Base-by-base conservation (phyloP, 1,140 invertebrate species). In the Diplogasteroides magnus region DNA sequence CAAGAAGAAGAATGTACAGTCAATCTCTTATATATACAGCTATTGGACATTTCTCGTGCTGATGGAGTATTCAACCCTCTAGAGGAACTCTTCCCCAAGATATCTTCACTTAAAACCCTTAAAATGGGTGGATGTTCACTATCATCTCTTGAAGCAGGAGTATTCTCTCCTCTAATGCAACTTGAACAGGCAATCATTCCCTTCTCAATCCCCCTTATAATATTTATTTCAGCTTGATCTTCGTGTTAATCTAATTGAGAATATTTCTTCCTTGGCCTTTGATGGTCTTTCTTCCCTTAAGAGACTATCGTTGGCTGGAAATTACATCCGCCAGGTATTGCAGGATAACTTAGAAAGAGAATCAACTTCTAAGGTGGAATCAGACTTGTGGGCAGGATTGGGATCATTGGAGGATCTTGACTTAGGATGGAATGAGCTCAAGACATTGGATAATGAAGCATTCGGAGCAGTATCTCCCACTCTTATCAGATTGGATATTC, bases 361-460 rank as follows among this genome's bases (percentile, higher is more conserved):
- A 28, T 13, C 25, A 15, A 62, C 27, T 62, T 29, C 23, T 13
- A 48, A 69, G 3, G 14, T 73, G 14, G 64, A 65, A 28, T 31
- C 62, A 1, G 68, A 70, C 29, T 56, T 65, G 11, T 73, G 37
- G 31, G 59, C 32, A 19, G 72, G 72, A 0, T 28, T 73, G 1
- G 48, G 61, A 19, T 32, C 15, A 26, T 27, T 73, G 2, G 68
- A 73, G 37, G 72, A 73, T 1, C 56, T 73, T 2, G 72, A 73
- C 26, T 23, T 73, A 23, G 72, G 72, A 56, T 73, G 72, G 72
- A 73, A 73, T 58, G 72, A 73, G 27, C 31, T 73, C 19, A 70
- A 71, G 31, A n/a, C 57, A 6, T 32, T 73, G 15, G 61, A 59
- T 59, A 19, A 60, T 2, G 57, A 67, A 26, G 64, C 61, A 11